These are phyloP conservation scores for Drosophila kokeensis DNA, from an alignment of 2,888 invertebrate genomes.

Conservation along the genomic window DNA sequence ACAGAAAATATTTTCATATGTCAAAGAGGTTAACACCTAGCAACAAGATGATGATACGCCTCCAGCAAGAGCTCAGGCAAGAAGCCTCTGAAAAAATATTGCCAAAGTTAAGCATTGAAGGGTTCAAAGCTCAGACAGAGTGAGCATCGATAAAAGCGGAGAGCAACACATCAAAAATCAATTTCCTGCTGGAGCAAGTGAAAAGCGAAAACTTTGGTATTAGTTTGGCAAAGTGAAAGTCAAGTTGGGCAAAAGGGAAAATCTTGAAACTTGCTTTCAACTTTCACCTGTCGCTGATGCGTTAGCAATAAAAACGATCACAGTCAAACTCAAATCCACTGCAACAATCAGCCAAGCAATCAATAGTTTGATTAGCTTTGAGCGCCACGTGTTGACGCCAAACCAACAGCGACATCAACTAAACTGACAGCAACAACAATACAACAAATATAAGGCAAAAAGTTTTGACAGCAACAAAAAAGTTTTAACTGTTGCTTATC, in stretches of 20 bases:
- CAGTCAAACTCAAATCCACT: conserved; percentile 51
- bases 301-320: conserved; percentile 64
- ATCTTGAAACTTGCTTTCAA: conserved; percentile 59
- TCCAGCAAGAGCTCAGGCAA: conserved; percentile 10
- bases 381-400: conserved; percentile 74
- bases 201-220: conserved; percentile 67
- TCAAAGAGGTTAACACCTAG: conserved; percentile 73
- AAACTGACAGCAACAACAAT: conserved; percentile 10
- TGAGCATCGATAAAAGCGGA: background rate
- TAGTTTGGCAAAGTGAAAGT: conserved; percentile 73
- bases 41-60: conserved; percentile 44
- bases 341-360: conserved; percentile 77
- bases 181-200: conserved; percentile 71
- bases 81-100: conserved; percentile 26
- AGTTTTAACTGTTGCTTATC: conserved; percentile 78
- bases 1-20: conserved; percentile 51
- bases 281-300: conserved; percentile 67
- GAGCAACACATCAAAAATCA: conserved; percentile 70
- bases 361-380: conserved; percentile 77
- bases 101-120: conserved; percentile 35
- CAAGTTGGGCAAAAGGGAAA: conserved; percentile 49
- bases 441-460: conserved; percentile 48
- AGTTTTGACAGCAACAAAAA: conserved; percentile 65
- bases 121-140: conserved; percentile 26
- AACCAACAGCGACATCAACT: conserved; percentile 26